Evolutionary conservation across 2,888 invertebrate species (phyloP).

Genomic region (Phengaris alcon): DNA sequence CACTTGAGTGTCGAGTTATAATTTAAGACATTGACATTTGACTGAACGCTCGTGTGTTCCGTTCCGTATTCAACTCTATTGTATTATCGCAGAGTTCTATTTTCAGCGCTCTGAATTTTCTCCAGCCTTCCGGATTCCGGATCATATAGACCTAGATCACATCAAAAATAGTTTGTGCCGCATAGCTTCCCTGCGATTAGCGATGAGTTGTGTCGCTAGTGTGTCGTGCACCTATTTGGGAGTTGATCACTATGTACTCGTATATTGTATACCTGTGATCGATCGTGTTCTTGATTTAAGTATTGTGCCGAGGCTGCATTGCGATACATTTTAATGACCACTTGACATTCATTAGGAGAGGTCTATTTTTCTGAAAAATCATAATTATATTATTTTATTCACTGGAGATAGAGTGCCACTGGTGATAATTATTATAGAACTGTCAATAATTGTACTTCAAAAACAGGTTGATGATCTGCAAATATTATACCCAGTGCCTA

Average conservation of each 20-base stretch:
- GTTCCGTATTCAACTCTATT: too few species aligned
- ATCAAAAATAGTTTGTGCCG: neutral
- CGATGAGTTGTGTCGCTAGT: neutral
- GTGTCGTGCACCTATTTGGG: neutral
- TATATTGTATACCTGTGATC: neutral
- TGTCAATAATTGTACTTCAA: neutral
- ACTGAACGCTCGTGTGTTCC: too few species aligned
- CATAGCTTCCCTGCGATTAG: neutral
- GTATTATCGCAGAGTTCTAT: too few species aligned
- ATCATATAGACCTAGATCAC: too few species aligned
- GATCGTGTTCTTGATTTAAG: constrained; percentile 6
- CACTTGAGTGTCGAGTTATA: too few species aligned
- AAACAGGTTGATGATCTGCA: neutral
- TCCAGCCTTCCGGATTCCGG: too few species aligned
- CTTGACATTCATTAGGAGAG: constrained; percentile 9
- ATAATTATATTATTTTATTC: constrained; percentile 14
- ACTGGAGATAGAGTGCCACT: neutral
- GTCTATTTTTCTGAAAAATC: neutral
- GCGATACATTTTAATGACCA: constrained; percentile 11
- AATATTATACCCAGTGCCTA: neutral
- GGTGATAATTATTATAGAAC: neutral
- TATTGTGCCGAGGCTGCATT: constrained; percentile 1
- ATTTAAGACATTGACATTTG: too few species aligned
- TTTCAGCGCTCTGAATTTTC: too few species aligned
- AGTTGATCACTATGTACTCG: neutral